Evolutionary conservation across 2,888 invertebrate genomes (phyloP).

Genomic region (Drosophila lacicola): DNA sequence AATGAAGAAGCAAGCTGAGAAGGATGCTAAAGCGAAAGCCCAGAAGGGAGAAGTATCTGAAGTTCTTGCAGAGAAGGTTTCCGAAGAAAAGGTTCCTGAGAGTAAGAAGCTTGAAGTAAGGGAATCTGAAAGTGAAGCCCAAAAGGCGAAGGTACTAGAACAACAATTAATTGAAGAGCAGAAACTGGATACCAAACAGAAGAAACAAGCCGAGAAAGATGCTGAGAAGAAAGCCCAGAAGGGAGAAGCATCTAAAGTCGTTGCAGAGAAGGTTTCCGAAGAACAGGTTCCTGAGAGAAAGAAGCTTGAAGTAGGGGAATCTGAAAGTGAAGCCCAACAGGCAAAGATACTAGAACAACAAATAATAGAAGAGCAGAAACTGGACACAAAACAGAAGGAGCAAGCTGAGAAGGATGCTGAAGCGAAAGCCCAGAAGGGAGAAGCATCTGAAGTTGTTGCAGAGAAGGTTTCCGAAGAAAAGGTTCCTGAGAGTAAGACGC

Average conservation of each 20-base stretch:
- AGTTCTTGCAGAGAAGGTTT: no score
- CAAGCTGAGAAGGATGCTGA: slow-evolving; percentile 16
- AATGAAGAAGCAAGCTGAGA: no score
- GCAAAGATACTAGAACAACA: slow-evolving; percentile 10
- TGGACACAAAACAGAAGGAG: slow-evolving; percentile 8
- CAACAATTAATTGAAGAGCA: slow-evolving; percentile 15
- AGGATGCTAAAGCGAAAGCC: no score
- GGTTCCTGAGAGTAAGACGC: slow-evolving; percentile 24
- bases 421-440: slow-evolving; percentile 12
- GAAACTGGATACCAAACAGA: slow-evolving; percentile 35
- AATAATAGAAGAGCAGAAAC: slow-evolving; percentile 20
- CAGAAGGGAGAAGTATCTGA: no score
- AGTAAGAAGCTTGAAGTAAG: no score
- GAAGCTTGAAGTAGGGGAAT: slow-evolving; percentile 6
- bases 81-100: no score
- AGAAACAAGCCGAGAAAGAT: slow-evolving; percentile 20
- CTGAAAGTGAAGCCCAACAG: slow-evolving; percentile 1
- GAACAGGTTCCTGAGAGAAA: slow-evolving; percentile 28
- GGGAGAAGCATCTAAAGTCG: slow-evolving; percentile 30
- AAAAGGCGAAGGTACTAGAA: slow-evolving; percentile 25
- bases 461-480: slow-evolving; percentile 25
- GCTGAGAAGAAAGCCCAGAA: slow-evolving; percentile 11
- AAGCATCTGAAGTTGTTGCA: slow-evolving; percentile 26
- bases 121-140: slow-evolving; percentile 10
- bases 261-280: slow-evolving; percentile 19